Base-by-base conservation (phyloP, 1,140 invertebrate genomes). In the Phthorimaea operculella region DNA sequence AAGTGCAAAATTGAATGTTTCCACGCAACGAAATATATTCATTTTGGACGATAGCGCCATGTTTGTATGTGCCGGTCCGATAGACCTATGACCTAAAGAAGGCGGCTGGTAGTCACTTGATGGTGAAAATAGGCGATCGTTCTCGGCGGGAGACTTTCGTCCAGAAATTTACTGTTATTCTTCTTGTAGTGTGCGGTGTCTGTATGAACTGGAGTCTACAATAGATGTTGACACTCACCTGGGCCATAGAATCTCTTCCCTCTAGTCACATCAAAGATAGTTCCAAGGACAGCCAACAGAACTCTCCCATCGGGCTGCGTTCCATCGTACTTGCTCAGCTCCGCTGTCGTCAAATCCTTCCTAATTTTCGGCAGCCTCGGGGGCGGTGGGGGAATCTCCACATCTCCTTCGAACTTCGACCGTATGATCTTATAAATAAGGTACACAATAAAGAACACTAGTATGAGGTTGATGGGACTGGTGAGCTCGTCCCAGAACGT, bases 221-320 rank as follows among this genome's bases (percentile, higher is more conserved):
- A n/a, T n/a, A n/a, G n/a, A n/a, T n/a, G n/a, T 34, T 34, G 50
- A 39, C 33, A 73, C 76, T 74, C 58, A 85, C 82, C 82, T 14
- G 79, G 82, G 36, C 82, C 82, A 53, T 85, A 85, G 60, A 85
- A 85, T 57, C 79, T 63, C 59, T 83, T 83, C 18, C 82, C 82
- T 62, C 60, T 73, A 8, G 82, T 85, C 52, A 85, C 82, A 63
- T 85, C 82, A 54, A 85, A 85, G 47, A 85, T 83, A 5, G 74
- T 64, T 21, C 71, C 68, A 59, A 82, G 82, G 5, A 85, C 78
- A 45, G 82, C 82, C 4, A 85, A 59, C 34, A 83, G 57, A 28
- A 85, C 78, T 66, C 82, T 72, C 18, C 82, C 79, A 57, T 83
- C 79, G n/a, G 69, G 61, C 53, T 79, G 74, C 6, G 73, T 80